Evolutionary conservation across 2,113 vertebrate species (phyloP), one percentile per base, ranked within the genome.

Genomic region (Capreolus pygargus): DNA sequence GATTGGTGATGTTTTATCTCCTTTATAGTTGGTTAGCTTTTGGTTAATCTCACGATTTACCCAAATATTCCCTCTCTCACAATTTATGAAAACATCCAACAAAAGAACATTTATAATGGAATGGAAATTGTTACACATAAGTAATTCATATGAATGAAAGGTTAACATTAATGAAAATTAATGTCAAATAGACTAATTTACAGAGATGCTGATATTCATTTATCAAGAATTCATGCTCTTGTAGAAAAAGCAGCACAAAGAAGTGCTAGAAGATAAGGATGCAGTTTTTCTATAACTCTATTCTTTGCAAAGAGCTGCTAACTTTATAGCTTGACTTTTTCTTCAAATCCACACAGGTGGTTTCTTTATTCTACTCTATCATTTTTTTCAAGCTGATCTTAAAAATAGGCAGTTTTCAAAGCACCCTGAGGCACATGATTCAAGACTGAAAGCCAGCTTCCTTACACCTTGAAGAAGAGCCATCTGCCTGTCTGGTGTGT

Each of bases 321-420:
- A 91, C 45, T 52, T 94, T 76, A 91, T 11, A 84, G 50, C 19
- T 17, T 94, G 33, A 28, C 47, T 84, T 90, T 81, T 89, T 36
- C 45, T 90, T 70, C 50, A 91, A 90, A 95, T 94, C 61, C 43
- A 96, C 78, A 93, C 82, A 97, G 96, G 92, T 97, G 82, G 52
- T 50, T 91, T 74, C 79, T 96, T 97, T 91, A 95, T 94, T 91
- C 39, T 91, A 50, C 36, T 92, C 67, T 89, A 88, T 78, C 47
- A 21, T 95, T 57, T 90, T 90, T 95, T 89, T 28, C 67, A 86
- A 88, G 47, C 86, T 92, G 52, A 23, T 97, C 96, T 96, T 98
- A 97, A 97, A 96, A 97, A 96, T 52, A 92, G 84, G 76, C 64
- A 92, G 33, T 95, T 97, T 97, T 67, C 78, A 89, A 97, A 96